phyloP scores from a whole-genome alignment of 2,797 vertebrate species.

The Melanotaenia maccullochi region DNA sequence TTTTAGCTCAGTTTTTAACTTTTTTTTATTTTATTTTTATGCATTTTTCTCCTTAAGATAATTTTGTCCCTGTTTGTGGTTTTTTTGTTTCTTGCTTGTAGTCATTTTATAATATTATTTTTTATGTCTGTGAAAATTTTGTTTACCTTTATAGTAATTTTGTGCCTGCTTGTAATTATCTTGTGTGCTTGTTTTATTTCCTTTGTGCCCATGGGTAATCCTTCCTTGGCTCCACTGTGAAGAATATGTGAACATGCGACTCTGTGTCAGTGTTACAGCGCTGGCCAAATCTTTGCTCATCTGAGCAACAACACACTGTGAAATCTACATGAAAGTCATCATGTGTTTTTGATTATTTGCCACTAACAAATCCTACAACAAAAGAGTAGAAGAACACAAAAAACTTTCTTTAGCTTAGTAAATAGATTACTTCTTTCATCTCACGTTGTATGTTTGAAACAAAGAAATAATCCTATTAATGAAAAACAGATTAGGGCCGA shows the following conservation, averaged over 20 bases:
- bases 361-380: constrained; percentile 26
- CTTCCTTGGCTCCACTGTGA: not conserved
- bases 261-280: not conserved
- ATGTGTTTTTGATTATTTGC: constrained; percentile 16
- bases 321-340: not conserved
- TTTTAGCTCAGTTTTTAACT: not conserved
- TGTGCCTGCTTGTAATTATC: not conserved
- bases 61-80: not conserved
- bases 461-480: constrained; percentile 71
- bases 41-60: no score
- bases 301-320: constrained; percentile 7
- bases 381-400: constrained; percentile 16
- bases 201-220: not conserved
- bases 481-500: constrained; percentile 47
- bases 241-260: not conserved
- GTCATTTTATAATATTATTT: no score
- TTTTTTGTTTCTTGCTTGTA: not conserved
- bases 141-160: not conserved
- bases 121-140: not conserved
- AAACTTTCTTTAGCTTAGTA: constrained; percentile 37
- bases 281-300: constrained; percentile 12
- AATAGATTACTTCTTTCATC: constrained; percentile 56
- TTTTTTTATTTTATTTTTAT: no score
- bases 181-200: not conserved
- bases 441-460: constrained; percentile 48